These are phyloP conservation scores for Scaptomyza graminum DNA, from an alignment of 1,140 invertebrate genomes.

Conservation along the genomic window DNA sequence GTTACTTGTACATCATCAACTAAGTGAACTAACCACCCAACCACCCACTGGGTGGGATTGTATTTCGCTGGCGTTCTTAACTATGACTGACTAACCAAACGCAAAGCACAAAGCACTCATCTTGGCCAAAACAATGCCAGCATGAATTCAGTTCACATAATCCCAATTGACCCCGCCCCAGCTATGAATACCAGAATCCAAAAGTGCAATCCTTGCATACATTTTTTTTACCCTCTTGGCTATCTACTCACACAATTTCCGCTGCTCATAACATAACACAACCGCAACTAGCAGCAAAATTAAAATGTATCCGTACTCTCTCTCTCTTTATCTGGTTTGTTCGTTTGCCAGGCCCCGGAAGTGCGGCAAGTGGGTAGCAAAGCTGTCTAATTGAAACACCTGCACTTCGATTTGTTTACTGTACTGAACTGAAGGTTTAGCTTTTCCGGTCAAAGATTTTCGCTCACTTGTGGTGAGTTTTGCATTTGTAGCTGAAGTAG, in stretches of 20 bases:
- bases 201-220: constrained; percentile 9
- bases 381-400: constrained; percentile 38
- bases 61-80: constrained; percentile 13
- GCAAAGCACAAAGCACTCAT: constrained; percentile 10
- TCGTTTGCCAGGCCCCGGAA: constrained; percentile 11
- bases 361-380: constrained; percentile 19
- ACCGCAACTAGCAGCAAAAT: constrained; percentile 30
- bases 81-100: constrained; percentile 2
- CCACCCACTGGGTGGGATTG: background rate
- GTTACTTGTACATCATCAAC: constrained; percentile 7
- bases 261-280: constrained; percentile 16
- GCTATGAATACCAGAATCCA: background rate
- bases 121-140: constrained; percentile 36
- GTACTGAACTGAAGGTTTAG: background rate
- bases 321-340: background rate
- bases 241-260: constrained; percentile 30
- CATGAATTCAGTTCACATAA: constrained; percentile 25
- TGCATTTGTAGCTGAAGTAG: background rate
- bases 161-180: constrained; percentile 12
- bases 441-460: background rate
- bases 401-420: constrained; percentile 16
- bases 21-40: constrained; percentile 3
- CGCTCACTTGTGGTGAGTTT: background rate
- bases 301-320: constrained; percentile 5
- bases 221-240: constrained; percentile 3